A percentile compares a stretch with the other conserved stretches of the same genome.
These are phyloP conservation scores for Toxotes lorentzi DNA, from an alignment of 2,797 vertebrate species.

Conservation along the genomic window DNA sequence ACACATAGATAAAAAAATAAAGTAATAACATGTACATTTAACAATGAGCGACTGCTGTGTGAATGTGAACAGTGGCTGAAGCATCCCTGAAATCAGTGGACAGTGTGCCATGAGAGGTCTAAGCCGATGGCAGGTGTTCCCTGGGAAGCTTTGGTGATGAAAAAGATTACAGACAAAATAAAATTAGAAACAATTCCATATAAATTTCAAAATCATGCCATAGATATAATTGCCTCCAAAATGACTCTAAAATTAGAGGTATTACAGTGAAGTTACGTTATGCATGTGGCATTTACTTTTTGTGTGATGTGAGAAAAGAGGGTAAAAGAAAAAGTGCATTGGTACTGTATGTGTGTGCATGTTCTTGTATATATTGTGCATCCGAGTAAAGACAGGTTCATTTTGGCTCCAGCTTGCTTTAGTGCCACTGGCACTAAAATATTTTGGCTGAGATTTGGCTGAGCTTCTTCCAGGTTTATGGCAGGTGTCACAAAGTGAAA, in stretches of 20 bases:
- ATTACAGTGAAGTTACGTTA: background rate
- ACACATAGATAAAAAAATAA: background rate
- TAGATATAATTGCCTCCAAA: background rate
- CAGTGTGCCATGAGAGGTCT: constrained; percentile 29
- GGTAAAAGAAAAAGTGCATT: background rate
- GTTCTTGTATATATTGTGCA: background rate
- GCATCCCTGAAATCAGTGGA: constrained; percentile 3
- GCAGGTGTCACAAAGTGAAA: constrained; percentile 2
- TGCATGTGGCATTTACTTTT: background rate
- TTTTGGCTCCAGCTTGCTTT: constrained; percentile 12
- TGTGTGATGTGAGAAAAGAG: background rate
- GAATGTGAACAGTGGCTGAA: constrained; percentile 4
- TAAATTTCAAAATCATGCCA: background rate
- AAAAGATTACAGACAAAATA: constrained; percentile 27
- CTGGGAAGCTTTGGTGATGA: constrained; percentile 22
- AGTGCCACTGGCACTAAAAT: no score
- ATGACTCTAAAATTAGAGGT: background rate
- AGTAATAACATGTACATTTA: background rate
- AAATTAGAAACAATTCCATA: constrained; percentile 39
- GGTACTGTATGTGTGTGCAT: background rate
- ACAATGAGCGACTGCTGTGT: constrained; percentile 8
- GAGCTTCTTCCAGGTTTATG: background rate
- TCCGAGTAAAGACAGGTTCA: background rate
- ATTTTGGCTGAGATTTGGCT: background rate
- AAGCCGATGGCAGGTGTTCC: constrained; percentile 28